Conservation (phyloP, 2,113 vertebrate species). For the Dendropsophus ebraccatus region DNA sequence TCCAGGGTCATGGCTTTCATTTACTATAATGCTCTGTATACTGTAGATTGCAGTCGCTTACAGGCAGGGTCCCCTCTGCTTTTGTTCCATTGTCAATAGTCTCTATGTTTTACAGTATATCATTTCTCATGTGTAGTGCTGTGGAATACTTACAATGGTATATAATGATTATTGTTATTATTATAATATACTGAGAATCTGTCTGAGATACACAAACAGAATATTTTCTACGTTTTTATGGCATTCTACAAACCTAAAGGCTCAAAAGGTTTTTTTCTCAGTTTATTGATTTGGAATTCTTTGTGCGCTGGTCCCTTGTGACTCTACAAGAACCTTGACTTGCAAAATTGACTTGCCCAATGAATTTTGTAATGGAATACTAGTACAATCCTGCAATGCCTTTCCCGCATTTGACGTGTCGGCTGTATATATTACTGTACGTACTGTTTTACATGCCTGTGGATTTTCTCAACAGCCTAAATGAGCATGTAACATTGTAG, state of each 20-base stretch:
- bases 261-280: background rate
- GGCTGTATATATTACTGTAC: background rate
- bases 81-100: background rate
- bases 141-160: background rate
- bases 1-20: background rate
- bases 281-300: background rate
- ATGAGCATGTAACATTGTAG: background rate
- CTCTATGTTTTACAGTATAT: background rate
- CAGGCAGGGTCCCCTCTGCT: background rate
- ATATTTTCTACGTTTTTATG: too few relatives aligned
- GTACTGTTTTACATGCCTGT: background rate
- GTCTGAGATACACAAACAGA: background rate
- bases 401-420: background rate
- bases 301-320: background rate
- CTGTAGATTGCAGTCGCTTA: background rate
- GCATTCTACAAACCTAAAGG: background rate
- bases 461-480: background rate
- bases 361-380: background rate
- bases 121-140: background rate
- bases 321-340: constrained; percentile 2
- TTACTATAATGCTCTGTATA: background rate
- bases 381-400: background rate
- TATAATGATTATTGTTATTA: background rate
- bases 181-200: background rate
- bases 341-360: constrained; percentile 1